Evolutionary conservation across 2,113 vertebrate species (phyloP), one percentile per base, ranked within the genome.

Genomic region (Bubo scandiacus): DNA sequence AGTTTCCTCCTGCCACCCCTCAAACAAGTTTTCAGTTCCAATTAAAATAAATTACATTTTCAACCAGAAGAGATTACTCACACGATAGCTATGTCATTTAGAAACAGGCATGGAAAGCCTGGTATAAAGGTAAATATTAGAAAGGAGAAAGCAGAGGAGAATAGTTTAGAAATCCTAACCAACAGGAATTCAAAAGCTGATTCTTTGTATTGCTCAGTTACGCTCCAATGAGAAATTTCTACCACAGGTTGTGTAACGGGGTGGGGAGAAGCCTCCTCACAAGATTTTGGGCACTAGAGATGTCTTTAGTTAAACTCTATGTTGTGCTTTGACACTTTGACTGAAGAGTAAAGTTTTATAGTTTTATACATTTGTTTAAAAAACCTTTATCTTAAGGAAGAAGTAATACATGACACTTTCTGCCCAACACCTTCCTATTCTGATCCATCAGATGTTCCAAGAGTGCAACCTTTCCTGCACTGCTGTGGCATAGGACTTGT

Each of bases 21-120:
- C 65, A 92, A 96, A 95, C 75, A 79, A 93, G 81, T 91, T 97
- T 96, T 88, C 71, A 75, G 66, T 91, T 97, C 95, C 96, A 96
- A 93, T 97, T 97, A 96, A 96, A 96, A 96, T 94, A 95, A 96
- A 94, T 92, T 85, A 55, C 52, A 78, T 91, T 94, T 96, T 93
- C 62, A 95, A 65, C 78, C 73, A 81, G 52, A 90, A 67, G 80
- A 91, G 71, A 80, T 95, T 90, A 78, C 61, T 96, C 58, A 49
- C 49, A 11, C 59, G 65, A 30, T 94, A 65, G 59, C 55, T 55
- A 10, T 65, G 86, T 86, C 27, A 29, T 51, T 94, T 96, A 81
- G 77, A 93, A 94, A 85, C 40, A 89, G 38, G 3, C 62, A 62
- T 1, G 0, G 59, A 85, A 75, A 73, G 26, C 42, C n/a, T 82